Percentiles rank a stretch among this genome's conserved stretches.
phyloP scores from a whole-genome alignment of 1,140 invertebrate genomes.

The Papilio helenus region DNA sequence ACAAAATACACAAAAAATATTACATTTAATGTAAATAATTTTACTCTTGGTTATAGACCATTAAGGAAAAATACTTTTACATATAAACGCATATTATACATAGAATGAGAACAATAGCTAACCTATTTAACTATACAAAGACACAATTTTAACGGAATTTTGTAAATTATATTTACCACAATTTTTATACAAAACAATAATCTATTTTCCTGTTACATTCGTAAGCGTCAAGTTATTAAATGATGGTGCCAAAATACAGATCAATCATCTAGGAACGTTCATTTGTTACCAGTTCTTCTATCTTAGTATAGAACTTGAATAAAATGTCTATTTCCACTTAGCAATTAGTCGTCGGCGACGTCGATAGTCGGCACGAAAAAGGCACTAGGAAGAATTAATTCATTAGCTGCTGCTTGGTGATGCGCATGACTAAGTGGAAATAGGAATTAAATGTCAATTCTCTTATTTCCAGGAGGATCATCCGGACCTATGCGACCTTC shows the following conservation, averaged over 20 bases:
- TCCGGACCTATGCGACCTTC: slow-evolving; percentile 86
- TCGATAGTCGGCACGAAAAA: too few species aligned
- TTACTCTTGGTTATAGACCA: not conserved
- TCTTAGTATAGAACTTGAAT: too few species aligned
- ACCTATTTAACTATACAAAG: not conserved
- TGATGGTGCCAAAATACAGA: not conserved
- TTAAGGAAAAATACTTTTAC: not conserved
- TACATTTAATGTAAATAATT: not conserved
- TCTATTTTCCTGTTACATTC: not conserved
- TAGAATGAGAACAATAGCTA: not conserved
- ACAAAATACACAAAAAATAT: not conserved
- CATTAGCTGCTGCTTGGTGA: too few species aligned
- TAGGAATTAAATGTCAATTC: not conserved
- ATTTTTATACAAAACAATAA: not conserved
- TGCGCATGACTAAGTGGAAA: not conserved
- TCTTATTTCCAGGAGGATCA: slow-evolving; percentile 84
- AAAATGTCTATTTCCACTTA: too few species aligned
- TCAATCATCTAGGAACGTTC: too few species aligned
- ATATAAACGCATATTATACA: not conserved
- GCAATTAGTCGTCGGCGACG: too few species aligned
- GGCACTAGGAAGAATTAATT: too few species aligned
- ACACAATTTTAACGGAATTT: not conserved
- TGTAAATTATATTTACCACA: not conserved
- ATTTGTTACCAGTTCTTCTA: too few species aligned
- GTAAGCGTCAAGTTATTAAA: not conserved